Evolutionary conservation across 2,888 invertebrate genomes (phyloP).

Genomic region (Melangyna quadrimaculata): DNA sequence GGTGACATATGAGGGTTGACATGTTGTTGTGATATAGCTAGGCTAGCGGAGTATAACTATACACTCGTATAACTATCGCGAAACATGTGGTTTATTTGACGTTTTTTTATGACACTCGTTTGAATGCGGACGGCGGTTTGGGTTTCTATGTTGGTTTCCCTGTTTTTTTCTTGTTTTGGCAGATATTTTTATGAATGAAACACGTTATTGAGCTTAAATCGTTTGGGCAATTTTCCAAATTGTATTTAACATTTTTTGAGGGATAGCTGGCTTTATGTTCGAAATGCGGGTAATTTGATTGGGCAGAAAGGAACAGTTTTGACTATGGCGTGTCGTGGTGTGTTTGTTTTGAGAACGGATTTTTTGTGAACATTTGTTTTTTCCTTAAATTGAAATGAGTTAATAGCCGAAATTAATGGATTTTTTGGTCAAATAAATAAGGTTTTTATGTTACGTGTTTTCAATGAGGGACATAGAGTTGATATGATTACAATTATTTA

Average conservation of each 20-base stretch:
- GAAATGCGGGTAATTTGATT: slow-evolving; percentile 8
- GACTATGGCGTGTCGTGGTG: not conserved
- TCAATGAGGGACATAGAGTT: not conserved
- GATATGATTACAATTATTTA: not conserved
- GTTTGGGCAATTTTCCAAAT: slow-evolving; percentile 68
- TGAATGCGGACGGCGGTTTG: slow-evolving; percentile 1
- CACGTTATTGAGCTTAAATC: slow-evolving; percentile 58
- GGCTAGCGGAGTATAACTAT: not conserved
- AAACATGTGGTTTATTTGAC: slow-evolving; percentile 51
- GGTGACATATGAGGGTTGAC: slow-evolving; percentile 11
- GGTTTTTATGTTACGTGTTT: not conserved
- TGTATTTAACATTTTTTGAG: slow-evolving; percentile 46
- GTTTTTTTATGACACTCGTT: slow-evolving; percentile 54
- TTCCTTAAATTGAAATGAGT: not conserved
- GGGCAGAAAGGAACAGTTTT: slow-evolving; percentile 3
- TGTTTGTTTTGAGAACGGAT: not conserved
- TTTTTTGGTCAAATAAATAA: not conserved
- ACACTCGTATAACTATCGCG: slow-evolving; percentile 58
- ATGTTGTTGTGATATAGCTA: not conserved
- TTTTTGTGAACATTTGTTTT: not conserved
- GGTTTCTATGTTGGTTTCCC: not conserved
- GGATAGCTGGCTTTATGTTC: slow-evolving; percentile 14
- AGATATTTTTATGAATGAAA: slow-evolving; percentile 60
- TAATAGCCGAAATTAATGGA: not conserved
- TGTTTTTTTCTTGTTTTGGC: not conserved